These are phyloP conservation scores for Achlya flavicornis DNA, from an alignment of 2,888 invertebrate species.

Conservation along the genomic window DNA sequence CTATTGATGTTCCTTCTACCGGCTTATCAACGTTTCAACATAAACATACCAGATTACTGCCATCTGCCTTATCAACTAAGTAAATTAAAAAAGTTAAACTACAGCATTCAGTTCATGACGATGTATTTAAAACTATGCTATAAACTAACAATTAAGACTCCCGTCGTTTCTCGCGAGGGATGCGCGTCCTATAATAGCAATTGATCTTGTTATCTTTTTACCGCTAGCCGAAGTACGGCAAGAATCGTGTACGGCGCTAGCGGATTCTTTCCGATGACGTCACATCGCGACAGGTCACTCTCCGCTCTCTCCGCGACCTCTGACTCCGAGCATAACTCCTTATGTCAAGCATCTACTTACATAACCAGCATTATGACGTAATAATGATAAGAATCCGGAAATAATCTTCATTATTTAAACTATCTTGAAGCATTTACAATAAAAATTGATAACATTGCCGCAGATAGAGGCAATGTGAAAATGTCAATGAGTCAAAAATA, in stretches of 20 bases:
- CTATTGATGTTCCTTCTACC: no score
- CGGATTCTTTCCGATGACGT: constrained; percentile 32
- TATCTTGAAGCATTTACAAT: not conserved
- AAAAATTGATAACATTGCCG: not conserved
- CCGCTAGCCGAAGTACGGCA: no score
- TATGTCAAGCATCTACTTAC: constrained; percentile 30
- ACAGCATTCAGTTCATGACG: not conserved
- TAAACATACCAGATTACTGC: no score
- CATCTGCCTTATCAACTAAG: no score
- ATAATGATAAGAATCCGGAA: constrained; percentile 27
- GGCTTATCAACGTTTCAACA: no score
- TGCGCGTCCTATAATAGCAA: no score
- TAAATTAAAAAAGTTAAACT: not conserved
- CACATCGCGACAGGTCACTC: constrained; percentile 40
- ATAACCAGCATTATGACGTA: constrained; percentile 41
- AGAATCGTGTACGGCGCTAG: not conserved
- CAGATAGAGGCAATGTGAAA: not conserved
- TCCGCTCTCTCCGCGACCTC: constrained; percentile 65
- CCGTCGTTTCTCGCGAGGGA: no score
- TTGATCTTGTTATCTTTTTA: no score
- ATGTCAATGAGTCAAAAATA: not conserved
- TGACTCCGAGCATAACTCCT: constrained; percentile 42
- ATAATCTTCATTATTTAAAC: constrained; percentile 11
- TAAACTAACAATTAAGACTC: not conserved
- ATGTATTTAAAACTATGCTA: not conserved